Evolutionary conservation across 2,797 vertebrate genomes (phyloP).

Genomic region (Catamblyrhynchus diadema): DNA sequence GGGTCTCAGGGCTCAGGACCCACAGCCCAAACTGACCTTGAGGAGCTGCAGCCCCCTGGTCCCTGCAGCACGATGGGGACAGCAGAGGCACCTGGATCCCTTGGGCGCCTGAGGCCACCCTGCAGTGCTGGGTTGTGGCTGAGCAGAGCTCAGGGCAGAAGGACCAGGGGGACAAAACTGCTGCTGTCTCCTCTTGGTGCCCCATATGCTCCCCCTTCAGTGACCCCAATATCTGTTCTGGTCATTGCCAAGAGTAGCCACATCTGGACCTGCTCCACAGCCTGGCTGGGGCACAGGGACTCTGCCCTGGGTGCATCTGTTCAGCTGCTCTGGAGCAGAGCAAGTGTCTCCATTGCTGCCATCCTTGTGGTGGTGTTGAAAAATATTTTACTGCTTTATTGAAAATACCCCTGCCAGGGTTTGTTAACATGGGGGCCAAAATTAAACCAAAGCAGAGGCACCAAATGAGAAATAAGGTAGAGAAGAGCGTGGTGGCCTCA

Average conservation of each 20-base stretch:
- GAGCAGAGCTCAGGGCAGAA: background rate
- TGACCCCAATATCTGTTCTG: background rate
- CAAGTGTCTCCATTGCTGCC: fast-evolving
- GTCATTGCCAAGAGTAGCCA: background rate
- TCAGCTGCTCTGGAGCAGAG: background rate
- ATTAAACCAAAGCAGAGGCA: fast-evolving
- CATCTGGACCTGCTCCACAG: background rate
- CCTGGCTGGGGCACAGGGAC: background rate
- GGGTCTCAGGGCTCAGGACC: background rate
- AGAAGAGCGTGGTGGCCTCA: fast-evolving
- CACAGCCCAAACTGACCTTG: background rate
- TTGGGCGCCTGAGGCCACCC: fast-evolving
- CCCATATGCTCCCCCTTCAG: fast-evolving
- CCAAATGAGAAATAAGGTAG: background rate
- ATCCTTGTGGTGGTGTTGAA: background rate
- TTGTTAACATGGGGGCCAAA: background rate
- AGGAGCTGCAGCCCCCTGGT: background rate
- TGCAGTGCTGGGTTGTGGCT: background rate
- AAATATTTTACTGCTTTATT: background rate
- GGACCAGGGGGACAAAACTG: background rate
- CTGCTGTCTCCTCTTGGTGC: background rate
- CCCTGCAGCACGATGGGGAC: background rate
- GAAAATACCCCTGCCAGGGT: background rate
- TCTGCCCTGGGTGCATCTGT: background rate
- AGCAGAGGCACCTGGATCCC: background rate